Conservation (phyloP, 2,888 invertebrate genomes). For the Eupithecia exiguata region DNA sequence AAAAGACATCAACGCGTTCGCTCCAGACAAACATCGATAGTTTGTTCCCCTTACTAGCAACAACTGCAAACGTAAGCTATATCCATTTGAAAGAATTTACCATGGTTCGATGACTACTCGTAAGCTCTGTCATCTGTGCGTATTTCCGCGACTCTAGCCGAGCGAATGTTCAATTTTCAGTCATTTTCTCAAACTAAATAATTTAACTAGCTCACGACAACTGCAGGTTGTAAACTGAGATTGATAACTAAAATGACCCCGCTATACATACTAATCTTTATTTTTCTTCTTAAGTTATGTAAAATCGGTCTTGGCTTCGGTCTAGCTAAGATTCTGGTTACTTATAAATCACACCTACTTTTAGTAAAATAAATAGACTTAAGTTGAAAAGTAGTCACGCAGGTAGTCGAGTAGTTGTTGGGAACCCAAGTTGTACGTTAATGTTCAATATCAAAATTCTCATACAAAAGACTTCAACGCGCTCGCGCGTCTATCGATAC, state of each 20-base stretch:
- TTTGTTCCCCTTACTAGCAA: background rate
- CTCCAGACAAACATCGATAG: background rate
- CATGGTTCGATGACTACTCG: background rate
- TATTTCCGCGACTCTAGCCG: background rate
- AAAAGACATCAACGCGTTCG: background rate
- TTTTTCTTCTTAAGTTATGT: too few relatives aligned
- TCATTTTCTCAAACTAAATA: background rate
- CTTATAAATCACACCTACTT: too few relatives aligned
- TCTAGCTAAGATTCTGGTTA: too few relatives aligned
- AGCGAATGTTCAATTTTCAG: background rate
- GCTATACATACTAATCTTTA: background rate
- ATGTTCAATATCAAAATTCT: background rate
- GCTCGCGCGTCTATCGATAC: background rate
- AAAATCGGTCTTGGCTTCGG: too few relatives aligned
- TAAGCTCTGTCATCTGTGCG: background rate
- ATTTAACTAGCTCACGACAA: background rate
- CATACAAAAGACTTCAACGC: constrained; percentile 3
- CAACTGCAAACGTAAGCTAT: background rate
- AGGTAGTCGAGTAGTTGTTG: background rate
- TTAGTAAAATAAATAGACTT: background rate
- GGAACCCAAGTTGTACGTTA: background rate
- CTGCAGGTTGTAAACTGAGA: background rate
- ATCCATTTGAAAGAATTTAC: background rate
- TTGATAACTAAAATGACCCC: background rate
- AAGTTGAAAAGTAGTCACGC: too few relatives aligned